Evolutionary conservation across 2,888 invertebrate species (phyloP).

Genomic region (Caenorhabditis japonica): DNA sequence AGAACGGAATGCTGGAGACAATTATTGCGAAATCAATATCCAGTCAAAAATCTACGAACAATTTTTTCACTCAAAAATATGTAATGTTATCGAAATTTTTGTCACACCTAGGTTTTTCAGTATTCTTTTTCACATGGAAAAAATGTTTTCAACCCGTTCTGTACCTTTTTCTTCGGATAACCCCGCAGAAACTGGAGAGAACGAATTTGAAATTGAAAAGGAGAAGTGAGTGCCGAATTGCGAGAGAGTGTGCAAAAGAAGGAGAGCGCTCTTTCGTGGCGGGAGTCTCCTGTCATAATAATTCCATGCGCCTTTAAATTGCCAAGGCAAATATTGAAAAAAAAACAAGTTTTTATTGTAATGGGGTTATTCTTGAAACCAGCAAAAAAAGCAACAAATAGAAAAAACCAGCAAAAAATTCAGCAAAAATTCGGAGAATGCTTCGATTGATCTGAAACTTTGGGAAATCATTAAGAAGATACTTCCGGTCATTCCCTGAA

Average conservation of each 20-base stretch:
- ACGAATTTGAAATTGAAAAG: neutral
- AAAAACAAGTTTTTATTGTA: too few relatives aligned
- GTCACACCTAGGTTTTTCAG: neutral
- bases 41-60: neutral
- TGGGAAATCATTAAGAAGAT: too few relatives aligned
- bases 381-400: too few relatives aligned
- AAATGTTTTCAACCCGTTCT: constrained; percentile 7
- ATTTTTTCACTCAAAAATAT: constrained; percentile 5
- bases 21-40: constrained; percentile 10
- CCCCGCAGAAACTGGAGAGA: constrained; percentile 8
- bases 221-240: neutral
- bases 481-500: too few relatives aligned
- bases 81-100: neutral
- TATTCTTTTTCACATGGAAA: neutral
- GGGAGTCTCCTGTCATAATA: constrained; percentile 7
- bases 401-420: too few relatives aligned
- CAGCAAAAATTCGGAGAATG: too few relatives aligned
- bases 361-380: too few relatives aligned
- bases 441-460: too few relatives aligned
- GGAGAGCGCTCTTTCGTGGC: constrained; percentile 21
- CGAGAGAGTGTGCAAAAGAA: constrained; percentile 11
- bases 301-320: constrained; percentile 27
- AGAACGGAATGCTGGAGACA: neutral
- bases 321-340: neutral
- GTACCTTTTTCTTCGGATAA: constrained; percentile 12